Base-by-base conservation (phyloP, 1,140 invertebrate species). In the Scylla paramamosain region DNA sequence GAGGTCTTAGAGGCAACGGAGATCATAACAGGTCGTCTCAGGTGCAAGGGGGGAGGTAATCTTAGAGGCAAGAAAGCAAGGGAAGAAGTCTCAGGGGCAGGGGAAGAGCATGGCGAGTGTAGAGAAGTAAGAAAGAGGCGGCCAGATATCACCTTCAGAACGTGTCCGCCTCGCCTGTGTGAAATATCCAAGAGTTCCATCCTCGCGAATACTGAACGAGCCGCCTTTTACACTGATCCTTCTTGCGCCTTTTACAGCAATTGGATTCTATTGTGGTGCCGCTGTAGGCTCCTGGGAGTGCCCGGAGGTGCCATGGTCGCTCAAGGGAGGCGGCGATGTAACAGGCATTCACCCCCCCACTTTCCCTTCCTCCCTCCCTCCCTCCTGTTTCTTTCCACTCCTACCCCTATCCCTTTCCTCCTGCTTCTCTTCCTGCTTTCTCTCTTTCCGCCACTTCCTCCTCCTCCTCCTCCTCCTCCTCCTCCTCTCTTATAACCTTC, bases 231-330 rank as follows among this genome's bases (percentile, higher is more conserved):
- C 67, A 77, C 67, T 77, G 67, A 77, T 77, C 67, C 67, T 77
- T 77, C 67, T 77, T 77, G 67, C 67, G 67, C 67, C 67, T 77
- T 77, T 77, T 77, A 77, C 67, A 77, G 67, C 67, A 77, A 77
- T 77, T 77, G 67, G 67, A 77, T 77, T 77, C 67, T 77, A 77
- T 77, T 77, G 67, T 77, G 67, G 67, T n/a, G 67, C 67, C n/a
- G 67, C 67, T 77, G 67, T n/a, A 77, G 67, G 67, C 67, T 77
- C 67, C 20, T 77, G 67, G 67, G 67, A 77, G 67, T 77, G 67
- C 67, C 67, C 67, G 67, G 67, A 77, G 67, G 67, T 77, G 67
- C 67, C 67, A n/a, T n/a, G 67, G 67, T 7, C 25, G 67, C 67
- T 77, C 67, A 77, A 20, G 67, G 67, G 67, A 77, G 67, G 67